Conservation (phyloP, 2,888 invertebrate species). For the Amiota minor region DNA sequence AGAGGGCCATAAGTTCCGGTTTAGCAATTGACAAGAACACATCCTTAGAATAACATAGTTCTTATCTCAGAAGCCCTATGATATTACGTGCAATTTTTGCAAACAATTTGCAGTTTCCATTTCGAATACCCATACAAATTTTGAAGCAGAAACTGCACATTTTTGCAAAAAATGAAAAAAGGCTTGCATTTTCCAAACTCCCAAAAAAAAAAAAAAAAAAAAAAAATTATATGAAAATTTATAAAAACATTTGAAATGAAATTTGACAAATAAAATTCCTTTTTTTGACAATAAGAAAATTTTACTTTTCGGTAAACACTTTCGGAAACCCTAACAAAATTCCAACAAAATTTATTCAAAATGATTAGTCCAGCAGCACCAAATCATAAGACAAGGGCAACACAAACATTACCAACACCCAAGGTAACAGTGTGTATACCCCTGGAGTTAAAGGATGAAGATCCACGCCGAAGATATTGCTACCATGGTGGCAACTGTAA, state of each 20-base stretch:
- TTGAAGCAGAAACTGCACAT: constrained; percentile 10
- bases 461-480: constrained; percentile 50
- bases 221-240: background rate
- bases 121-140: background rate
- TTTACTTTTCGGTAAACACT: background rate
- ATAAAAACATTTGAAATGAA: background rate
- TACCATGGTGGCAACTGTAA: constrained; percentile 61
- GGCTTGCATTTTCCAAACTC: background rate
- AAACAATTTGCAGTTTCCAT: background rate
- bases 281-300: background rate
- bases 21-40: background rate
- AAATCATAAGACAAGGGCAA: constrained; percentile 33
- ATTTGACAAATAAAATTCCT: too few species aligned
- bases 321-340: background rate
- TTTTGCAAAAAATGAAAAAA: constrained; percentile 13
- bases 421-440: constrained; percentile 46
- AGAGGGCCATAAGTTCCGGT: background rate
- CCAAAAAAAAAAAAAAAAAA: background rate
- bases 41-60: too few species aligned
- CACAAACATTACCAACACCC: constrained; percentile 51
- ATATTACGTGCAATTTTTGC: background rate
- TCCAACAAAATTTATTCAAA: background rate
- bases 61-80: too few species aligned
- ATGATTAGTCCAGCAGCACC: constrained; percentile 35
- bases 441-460: constrained; percentile 55